A percentile compares a stretch with the other conserved stretches of the same genome.
Conservation (phyloP, 2,888 invertebrate species). For the Lottia scabra region DNA sequence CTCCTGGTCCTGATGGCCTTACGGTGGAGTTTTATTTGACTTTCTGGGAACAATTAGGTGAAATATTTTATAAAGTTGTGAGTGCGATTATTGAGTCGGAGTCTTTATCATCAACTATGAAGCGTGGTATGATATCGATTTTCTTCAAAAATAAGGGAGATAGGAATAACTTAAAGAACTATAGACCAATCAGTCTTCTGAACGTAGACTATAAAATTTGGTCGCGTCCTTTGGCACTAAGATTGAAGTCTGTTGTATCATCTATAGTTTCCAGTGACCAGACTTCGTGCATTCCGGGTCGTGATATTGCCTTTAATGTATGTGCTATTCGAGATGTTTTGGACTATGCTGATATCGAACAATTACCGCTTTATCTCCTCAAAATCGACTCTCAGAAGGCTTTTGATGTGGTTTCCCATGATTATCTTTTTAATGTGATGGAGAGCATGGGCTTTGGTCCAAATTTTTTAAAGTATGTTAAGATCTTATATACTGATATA, state of each 20-base stretch:
- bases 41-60: conserved; percentile 26
- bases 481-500: conserved; percentile 34
- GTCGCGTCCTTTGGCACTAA: conserved; percentile 32
- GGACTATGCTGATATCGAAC: conserved; percentile 38
- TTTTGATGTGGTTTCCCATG: conserved; percentile 38
- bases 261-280: conserved; percentile 32
- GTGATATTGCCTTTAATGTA: conserved; percentile 40
- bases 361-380: conserved; percentile 31
- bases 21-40: conserved; percentile 33
- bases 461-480: conserved; percentile 34
- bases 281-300: conserved; percentile 37
- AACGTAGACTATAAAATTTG: conserved; percentile 40
- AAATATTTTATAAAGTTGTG: conserved; percentile 17
- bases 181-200: conserved; percentile 39
- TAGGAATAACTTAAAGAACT: conserved; percentile 30
- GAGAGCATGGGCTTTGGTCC: conserved; percentile 35
- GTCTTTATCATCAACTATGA: conserved; percentile 20
- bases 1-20: conserved; percentile 37
- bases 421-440: conserved; percentile 34
- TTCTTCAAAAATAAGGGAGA: conserved; percentile 36
- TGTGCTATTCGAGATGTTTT: conserved; percentile 34
- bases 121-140: conserved; percentile 23
- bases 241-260: conserved; percentile 29
- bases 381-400: conserved; percentile 43
- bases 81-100: conserved; percentile 17